These are phyloP conservation scores for Apodemia zela DNA, from an alignment of 2,888 invertebrate species.

Conservation along the genomic window DNA sequence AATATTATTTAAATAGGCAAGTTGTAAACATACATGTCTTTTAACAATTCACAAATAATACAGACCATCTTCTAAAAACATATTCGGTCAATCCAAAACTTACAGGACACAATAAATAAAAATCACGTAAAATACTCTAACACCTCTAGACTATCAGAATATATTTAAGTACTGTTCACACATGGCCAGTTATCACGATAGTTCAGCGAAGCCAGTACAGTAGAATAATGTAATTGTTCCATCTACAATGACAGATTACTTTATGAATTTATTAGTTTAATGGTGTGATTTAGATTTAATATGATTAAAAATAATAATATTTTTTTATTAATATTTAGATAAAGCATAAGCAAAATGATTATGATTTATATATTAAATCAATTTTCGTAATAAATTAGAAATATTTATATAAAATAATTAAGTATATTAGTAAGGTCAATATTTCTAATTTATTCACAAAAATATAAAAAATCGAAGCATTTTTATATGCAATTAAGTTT, in stretches of 20 bases:
- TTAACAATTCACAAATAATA: conserved; percentile 1
- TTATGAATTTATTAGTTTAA: too few relatives aligned
- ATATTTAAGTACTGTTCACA: conserved; percentile 28
- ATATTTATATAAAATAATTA: too few relatives aligned
- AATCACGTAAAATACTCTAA: conserved; percentile 39
- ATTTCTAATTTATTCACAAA: too few relatives aligned
- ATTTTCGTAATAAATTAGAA: too few relatives aligned
- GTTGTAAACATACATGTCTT: conserved; percentile 9
- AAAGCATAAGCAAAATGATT: too few relatives aligned
- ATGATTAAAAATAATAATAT: too few relatives aligned
- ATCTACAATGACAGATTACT: background rate
- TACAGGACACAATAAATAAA: conserved; percentile 38
- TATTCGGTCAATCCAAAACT: conserved; percentile 21
- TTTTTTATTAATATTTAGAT: too few relatives aligned
- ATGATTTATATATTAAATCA: too few relatives aligned
- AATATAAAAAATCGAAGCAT: too few relatives aligned
- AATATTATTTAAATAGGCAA: background rate
- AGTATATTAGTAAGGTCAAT: too few relatives aligned
- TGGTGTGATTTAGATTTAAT: too few relatives aligned
- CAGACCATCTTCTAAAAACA: conserved; percentile 13
- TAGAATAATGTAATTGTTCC: background rate
- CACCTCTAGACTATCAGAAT: conserved; percentile 39
- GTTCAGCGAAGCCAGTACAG: background rate
- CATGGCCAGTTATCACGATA: background rate
- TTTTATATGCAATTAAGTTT: too few relatives aligned